Evolutionary conservation across 2,113 vertebrate genomes (phyloP).

Genomic region (Pseudorasbora parva): DNA sequence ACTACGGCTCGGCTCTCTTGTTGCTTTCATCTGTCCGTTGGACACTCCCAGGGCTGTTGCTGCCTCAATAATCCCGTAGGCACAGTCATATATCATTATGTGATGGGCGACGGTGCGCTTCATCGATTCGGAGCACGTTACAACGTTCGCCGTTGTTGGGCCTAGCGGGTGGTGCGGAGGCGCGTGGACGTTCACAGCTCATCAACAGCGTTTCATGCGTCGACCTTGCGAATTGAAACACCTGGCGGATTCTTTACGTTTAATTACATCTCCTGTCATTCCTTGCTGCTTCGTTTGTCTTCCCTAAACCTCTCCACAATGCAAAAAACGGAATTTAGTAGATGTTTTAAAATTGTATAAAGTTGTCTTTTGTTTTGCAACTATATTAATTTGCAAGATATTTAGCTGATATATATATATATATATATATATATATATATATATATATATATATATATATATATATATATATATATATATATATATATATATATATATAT

Average conservation of each 20-base stretch:
- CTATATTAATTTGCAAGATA: no score
- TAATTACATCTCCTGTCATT: slow-evolving; percentile 75
- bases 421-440: no score
- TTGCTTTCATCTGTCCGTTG: slow-evolving; percentile 63
- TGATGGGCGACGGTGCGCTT: slow-evolving; percentile 54
- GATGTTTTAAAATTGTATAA: no score
- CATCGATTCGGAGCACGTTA: slow-evolving; percentile 58
- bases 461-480: no score
- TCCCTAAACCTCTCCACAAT: background rate
- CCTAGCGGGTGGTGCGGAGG: background rate
- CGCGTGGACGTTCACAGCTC: slow-evolving; percentile 59
- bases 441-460: no score
- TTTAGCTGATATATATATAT: no score
- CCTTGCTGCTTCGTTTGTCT: slow-evolving; percentile 46
- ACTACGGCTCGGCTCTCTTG: slow-evolving; percentile 55
- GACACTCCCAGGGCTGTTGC: slow-evolving; percentile 55
- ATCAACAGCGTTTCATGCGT: slow-evolving; percentile 66
- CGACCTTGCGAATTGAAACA: slow-evolving; percentile 78
- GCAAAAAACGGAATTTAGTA: background rate
- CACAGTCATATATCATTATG: slow-evolving; percentile 67
- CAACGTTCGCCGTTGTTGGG: slow-evolving; percentile 53
- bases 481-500: no score
- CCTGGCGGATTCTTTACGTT: slow-evolving; percentile 73
- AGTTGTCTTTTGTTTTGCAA: background rate
- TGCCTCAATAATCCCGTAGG: slow-evolving; percentile 65